Conservation (phyloP, 1,140 invertebrate genomes). For the Hormaphis cornu region DNA sequence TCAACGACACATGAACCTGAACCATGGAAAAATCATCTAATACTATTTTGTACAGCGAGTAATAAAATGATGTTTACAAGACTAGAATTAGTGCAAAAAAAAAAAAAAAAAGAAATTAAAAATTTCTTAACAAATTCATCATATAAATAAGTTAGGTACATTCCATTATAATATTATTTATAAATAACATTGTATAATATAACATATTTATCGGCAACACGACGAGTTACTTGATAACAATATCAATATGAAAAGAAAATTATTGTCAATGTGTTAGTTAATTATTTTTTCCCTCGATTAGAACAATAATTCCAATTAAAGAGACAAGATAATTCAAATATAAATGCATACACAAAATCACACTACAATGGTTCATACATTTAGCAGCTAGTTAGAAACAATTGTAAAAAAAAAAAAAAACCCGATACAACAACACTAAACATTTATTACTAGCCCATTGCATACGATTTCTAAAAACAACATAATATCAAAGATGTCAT, state of each 20-base stretch:
- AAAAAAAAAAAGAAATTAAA: conserved; percentile 1
- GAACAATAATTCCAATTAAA: not conserved
- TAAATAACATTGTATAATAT: not conserved
- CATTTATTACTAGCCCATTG: too few relatives aligned
- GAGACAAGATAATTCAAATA: not conserved
- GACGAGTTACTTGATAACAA: not conserved
- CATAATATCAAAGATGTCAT: too few relatives aligned
- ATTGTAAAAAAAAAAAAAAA: too few relatives aligned
- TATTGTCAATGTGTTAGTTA: conserved; percentile 16
- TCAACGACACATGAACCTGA: not conserved
- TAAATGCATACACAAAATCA: not conserved
- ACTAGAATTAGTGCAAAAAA: conserved; percentile 15
- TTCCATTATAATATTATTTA: not conserved
- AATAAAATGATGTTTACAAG: not conserved
- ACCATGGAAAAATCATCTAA: not conserved
- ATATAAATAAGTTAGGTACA: not conserved
- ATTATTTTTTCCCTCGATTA: too few relatives aligned
- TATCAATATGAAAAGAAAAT: not conserved
- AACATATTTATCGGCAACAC: too few relatives aligned
- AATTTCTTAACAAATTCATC: not conserved
- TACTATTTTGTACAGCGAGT: not conserved
- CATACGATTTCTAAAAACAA: too few relatives aligned
- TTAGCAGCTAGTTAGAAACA: too few relatives aligned
- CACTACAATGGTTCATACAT: not conserved
- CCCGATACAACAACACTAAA: too few relatives aligned